Evolutionary conservation across 2,888 invertebrate genomes (phyloP), one percentile per base, ranked within the genome.

Genomic region (Tortrix viridana): DNA sequence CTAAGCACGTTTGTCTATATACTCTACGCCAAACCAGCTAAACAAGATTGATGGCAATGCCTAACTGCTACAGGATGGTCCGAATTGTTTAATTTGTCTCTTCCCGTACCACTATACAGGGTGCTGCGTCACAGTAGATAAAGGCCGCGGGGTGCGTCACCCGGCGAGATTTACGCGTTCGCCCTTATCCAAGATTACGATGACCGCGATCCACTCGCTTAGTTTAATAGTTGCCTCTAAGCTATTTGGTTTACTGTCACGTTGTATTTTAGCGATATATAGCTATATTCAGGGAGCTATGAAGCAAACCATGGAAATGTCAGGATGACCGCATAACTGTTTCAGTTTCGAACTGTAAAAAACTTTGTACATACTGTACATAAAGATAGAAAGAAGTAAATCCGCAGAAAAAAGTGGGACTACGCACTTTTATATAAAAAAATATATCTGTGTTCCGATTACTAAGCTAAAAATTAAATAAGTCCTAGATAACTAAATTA

Each of bases 161-260:
- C 88, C 85, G 71, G 72, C 82, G 81, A 89, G 91, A 92, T 92
- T 91, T 90, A 92, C 89, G 82, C 77, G 77, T 80, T 84, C 85
- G 86, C 91, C 91, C 90, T 89, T 91, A 91, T 89, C 90, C 91
- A 89, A 91, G 91, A 92, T 92, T 91, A 91, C 88, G 90, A 90
- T 91, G 91, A 91, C 91, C 89, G 85, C 87, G 86, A 87, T 84
- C 87, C 86, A 89, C 85, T 89, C 89, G 87, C 88, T 89, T 88
- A 87, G 87, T 84, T 87, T 86, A 87, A 88, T 86, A 81, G 82
- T 83, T 73, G 65, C 52, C 57, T 63, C 53, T 63, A 62, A 57
- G 62, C 62, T 57, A 62, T 62, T 62, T 52, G 62, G 56, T 62
- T 56, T 62, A 57, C 50, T 19, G 62, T 56, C 62, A 62, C 50